A percentile compares a stretch with the other conserved stretches of the same genome.
Evolutionary conservation across 2,113 vertebrate species (phyloP).

Genomic region (Sialia sialis): DNA sequence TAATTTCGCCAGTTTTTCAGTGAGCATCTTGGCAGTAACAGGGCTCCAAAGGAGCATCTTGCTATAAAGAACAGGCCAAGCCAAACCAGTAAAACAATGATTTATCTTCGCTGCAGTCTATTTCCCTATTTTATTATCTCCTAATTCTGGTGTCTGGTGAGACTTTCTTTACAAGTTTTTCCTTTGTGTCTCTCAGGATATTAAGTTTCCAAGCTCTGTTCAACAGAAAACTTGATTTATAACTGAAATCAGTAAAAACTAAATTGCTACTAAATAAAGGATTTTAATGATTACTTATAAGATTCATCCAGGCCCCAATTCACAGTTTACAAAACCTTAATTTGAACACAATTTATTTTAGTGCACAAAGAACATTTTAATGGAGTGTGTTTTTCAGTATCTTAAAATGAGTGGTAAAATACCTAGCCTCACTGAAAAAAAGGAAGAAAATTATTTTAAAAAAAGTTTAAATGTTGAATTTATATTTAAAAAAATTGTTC

Average conservation of each 20-base stretch:
- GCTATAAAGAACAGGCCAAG: not conserved
- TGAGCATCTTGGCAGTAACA: not conserved
- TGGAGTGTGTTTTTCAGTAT: not conserved
- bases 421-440: not conserved
- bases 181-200: not conserved
- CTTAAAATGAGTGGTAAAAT: conserved; percentile 5
- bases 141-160: not conserved
- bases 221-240: conserved; percentile 15
- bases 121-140: not conserved
- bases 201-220: not conserved
- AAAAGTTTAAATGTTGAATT: not conserved
- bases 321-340: conserved; percentile 8
- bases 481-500: not conserved
- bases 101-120: not conserved
- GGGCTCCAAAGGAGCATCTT: not conserved
- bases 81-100: not conserved
- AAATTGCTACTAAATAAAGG: conserved; percentile 18
- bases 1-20: not conserved
- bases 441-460: not conserved
- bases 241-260: not conserved
- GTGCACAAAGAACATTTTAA: not conserved
- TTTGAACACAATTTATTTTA: not conserved
- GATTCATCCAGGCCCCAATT: not conserved
- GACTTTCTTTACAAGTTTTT: not conserved
- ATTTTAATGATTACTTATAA: conserved; percentile 26